A percentile compares a stretch with the other conserved stretches of the same genome.
These are phyloP conservation scores for Lymantria monacha DNA, from an alignment of 2,888 invertebrate genomes.

Conservation along the genomic window DNA sequence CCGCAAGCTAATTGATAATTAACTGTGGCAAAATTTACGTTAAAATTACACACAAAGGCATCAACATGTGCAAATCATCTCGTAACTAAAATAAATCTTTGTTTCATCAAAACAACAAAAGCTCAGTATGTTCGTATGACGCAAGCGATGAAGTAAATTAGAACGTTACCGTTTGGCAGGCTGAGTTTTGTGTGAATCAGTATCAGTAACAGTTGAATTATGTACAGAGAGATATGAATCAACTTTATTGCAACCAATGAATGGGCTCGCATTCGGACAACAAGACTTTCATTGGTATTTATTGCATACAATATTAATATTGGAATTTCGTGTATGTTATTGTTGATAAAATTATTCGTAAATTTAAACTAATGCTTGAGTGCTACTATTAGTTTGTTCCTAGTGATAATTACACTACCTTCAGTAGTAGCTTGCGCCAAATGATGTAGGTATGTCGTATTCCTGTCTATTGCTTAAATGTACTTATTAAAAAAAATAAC, in stretches of 20 bases:
- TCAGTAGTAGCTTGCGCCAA: too few species aligned
- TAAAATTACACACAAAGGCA: constrained; percentile 1
- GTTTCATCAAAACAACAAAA: constrained; percentile 12
- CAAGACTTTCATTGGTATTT: constrained; percentile 9
- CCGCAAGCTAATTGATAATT: not conserved
- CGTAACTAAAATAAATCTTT: constrained; percentile 11
- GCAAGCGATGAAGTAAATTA: constrained; percentile 21
- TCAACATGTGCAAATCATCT: constrained; percentile 5
- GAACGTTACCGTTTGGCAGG: constrained; percentile 8
- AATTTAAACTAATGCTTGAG: too few species aligned
- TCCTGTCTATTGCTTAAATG: too few species aligned
- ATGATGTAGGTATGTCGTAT: too few species aligned
- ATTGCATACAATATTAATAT: not conserved
- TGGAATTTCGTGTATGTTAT: too few species aligned
- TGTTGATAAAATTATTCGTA: too few species aligned
- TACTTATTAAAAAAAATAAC: too few species aligned
- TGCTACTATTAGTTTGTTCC: too few species aligned
- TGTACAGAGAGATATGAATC: constrained; percentile 18
- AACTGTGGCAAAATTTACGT: not conserved
- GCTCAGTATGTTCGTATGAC: constrained; percentile 12
- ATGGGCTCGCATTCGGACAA: constrained; percentile 3
- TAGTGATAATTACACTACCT: too few species aligned
- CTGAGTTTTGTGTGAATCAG: constrained; percentile 13
- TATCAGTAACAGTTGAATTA: constrained; percentile 17
- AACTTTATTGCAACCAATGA: constrained; percentile 16